phyloP scores from a whole-genome alignment of 2,888 invertebrate genomes.

The Hirtodrosophila duncani region DNA sequence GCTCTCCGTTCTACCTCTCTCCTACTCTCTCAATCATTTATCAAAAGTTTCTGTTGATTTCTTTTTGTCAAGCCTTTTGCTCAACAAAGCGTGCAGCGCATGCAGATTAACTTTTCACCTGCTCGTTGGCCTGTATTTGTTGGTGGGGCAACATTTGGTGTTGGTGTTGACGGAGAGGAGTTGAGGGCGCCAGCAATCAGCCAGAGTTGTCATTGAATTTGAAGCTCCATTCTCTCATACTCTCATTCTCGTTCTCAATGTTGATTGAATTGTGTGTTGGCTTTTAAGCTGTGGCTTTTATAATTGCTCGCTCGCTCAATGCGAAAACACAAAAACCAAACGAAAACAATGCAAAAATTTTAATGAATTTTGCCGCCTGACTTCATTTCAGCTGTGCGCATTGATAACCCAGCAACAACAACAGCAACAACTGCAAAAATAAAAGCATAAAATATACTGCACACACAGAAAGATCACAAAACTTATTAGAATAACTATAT shows the following conservation, averaged over 20 bases:
- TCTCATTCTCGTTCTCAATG: constrained; percentile 21
- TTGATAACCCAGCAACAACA: constrained; percentile 31
- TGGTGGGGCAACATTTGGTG: neutral
- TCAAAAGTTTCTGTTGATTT: constrained; percentile 60
- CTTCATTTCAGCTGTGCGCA: constrained; percentile 54
- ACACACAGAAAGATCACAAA: neutral
- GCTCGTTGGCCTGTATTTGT: constrained; percentile 19
- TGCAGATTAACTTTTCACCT: constrained; percentile 72
- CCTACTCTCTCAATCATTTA: constrained; percentile 43
- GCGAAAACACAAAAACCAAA: constrained; percentile 47
- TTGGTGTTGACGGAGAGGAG: neutral
- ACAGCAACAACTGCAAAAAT: constrained; percentile 1
- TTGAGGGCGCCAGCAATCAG: constrained; percentile 43
- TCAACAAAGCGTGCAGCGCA: constrained; percentile 68
- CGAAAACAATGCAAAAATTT: constrained; percentile 66
- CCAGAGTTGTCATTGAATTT: constrained; percentile 50
- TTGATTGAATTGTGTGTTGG: constrained; percentile 73
- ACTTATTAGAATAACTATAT: neutral
- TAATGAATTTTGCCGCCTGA: constrained; percentile 75
- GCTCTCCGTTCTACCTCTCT: neutral
- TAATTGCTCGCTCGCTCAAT: constrained; percentile 71
- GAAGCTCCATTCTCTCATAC: constrained; percentile 9
- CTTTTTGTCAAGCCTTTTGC: constrained; percentile 52
- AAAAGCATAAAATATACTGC: neutral
- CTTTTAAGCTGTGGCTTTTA: constrained; percentile 59